phyloP scores from a whole-genome alignment of 1,140 invertebrate species.

The Anagrus nilaparvatae region DNA sequence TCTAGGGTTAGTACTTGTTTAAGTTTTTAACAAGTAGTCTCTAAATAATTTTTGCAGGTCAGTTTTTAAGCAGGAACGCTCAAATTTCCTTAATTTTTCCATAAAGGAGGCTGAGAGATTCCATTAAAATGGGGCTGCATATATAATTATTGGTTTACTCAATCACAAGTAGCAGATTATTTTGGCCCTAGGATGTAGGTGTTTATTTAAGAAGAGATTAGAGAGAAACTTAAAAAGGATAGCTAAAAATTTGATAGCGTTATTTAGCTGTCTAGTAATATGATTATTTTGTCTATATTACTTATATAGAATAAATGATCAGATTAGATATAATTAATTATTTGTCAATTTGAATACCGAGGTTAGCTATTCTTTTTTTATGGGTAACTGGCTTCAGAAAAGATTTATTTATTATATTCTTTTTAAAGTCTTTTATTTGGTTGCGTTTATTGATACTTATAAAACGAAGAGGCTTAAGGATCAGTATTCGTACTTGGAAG shows the following conservation, averaged over 20 bases:
- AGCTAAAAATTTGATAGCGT: slow-evolving; percentile 7
- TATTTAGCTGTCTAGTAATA: slow-evolving; percentile 3
- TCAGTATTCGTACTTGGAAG: slow-evolving; percentile 18
- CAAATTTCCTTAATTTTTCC: slow-evolving; percentile 12
- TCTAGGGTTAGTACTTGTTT: too few species aligned
- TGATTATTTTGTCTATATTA: slow-evolving; percentile 6
- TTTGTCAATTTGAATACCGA: slow-evolving; percentile 5
- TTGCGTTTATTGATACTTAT: neutral
- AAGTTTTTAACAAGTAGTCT: slow-evolving; percentile 2
- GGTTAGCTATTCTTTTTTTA: neutral
- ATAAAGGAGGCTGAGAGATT: slow-evolving; percentile 8
- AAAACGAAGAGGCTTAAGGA: slow-evolving; percentile 1
- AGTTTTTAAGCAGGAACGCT: slow-evolving; percentile 9
- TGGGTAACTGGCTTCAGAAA: neutral
- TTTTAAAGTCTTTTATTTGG: neutral
- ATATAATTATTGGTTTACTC: slow-evolving; percentile 14
- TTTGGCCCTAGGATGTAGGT: slow-evolving; percentile 5
- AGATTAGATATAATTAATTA: too few species aligned
- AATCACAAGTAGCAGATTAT: slow-evolving; percentile 12
- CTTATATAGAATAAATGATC: too few species aligned
- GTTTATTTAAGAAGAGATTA: slow-evolving; percentile 12
- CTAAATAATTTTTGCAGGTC: neutral
- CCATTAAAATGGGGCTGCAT: slow-evolving; percentile 10
- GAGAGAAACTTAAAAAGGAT: neutral
- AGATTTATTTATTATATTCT: neutral